Percentiles rank a stretch among this genome's conserved stretches.
Conservation (phyloP, 1,140 invertebrate species). For the Asobara japonica region DNA sequence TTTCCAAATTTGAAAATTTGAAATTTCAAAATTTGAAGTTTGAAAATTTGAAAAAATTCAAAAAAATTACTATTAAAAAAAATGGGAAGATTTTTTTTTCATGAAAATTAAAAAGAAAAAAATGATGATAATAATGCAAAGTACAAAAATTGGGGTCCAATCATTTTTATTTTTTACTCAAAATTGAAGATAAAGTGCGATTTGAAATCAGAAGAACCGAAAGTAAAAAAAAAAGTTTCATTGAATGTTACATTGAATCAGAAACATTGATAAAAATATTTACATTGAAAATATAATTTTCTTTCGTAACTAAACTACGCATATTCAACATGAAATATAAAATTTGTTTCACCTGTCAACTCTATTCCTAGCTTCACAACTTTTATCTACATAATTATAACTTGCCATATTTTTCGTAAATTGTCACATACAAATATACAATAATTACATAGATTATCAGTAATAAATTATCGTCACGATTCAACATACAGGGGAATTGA, state of each 20-base stretch:
- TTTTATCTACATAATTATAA: not conserved
- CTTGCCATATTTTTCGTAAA: slow-evolving; percentile 38
- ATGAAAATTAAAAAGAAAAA: no score
- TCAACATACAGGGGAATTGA: not conserved
- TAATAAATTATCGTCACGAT: not conserved
- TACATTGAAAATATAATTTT: not conserved
- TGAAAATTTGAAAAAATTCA: no score
- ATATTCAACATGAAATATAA: slow-evolving; percentile 62
- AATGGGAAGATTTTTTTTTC: no score
- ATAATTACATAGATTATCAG: not conserved
- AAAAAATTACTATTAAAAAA: no score
- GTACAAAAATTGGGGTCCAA: not conserved
- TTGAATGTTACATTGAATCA: not conserved
- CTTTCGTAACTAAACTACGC: not conserved
- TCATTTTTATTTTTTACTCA: not conserved
- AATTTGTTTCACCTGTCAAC: slow-evolving; percentile 61
- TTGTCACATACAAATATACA: slow-evolving; percentile 59
- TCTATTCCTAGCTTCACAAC: slow-evolving; percentile 41
- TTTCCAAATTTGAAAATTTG: no score
- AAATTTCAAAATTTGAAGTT: no score
- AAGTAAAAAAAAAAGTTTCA: not conserved
- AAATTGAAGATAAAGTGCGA: not conserved
- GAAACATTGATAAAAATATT: no score
- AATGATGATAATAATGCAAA: not conserved
- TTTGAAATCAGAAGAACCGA: not conserved